These are phyloP conservation scores for Nudaria mundana DNA, from an alignment of 2,888 invertebrate species.

Conservation along the genomic window DNA sequence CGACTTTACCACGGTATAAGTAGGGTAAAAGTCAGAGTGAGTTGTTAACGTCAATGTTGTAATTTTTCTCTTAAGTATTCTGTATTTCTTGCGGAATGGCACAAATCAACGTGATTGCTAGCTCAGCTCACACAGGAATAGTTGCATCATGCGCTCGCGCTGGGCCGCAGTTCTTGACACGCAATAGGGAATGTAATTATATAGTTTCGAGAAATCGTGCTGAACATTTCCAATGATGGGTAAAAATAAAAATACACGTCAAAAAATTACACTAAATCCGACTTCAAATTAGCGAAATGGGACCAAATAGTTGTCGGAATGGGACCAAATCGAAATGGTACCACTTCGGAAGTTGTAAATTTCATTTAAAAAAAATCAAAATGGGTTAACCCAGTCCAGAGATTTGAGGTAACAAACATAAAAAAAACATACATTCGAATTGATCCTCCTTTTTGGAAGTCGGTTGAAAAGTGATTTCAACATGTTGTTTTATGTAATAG, in stretches of 20 bases:
- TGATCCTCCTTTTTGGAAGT: no score
- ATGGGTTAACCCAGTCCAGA: no score
- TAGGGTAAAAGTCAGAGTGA: conserved; percentile 29
- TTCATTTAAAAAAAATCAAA: no score
- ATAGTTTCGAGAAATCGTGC: conserved; percentile 1
- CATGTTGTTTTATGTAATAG: no score
- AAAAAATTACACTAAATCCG: no score
- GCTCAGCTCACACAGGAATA: conserved; percentile 29
- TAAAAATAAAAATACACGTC: background rate
- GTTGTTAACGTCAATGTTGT: conserved; percentile 21
- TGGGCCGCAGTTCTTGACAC: conserved; percentile 33
- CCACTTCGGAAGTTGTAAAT: no score
- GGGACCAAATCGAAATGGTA: no score
- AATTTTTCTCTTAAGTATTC: conserved; percentile 40
- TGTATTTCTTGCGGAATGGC: conserved; percentile 29
- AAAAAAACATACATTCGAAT: no score
- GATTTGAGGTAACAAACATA: no score
- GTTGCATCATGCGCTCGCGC: conserved; percentile 35
- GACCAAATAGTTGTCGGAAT: no score
- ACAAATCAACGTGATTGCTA: conserved; percentile 37
- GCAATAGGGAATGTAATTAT: conserved; percentile 10
- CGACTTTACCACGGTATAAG: conserved; percentile 16
- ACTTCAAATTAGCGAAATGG: no score
- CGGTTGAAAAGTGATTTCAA: no score
- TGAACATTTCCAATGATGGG: background rate